Base-by-base conservation (phyloP, 2,113 vertebrate genomes). In the Geothlypis trichas region DNA sequence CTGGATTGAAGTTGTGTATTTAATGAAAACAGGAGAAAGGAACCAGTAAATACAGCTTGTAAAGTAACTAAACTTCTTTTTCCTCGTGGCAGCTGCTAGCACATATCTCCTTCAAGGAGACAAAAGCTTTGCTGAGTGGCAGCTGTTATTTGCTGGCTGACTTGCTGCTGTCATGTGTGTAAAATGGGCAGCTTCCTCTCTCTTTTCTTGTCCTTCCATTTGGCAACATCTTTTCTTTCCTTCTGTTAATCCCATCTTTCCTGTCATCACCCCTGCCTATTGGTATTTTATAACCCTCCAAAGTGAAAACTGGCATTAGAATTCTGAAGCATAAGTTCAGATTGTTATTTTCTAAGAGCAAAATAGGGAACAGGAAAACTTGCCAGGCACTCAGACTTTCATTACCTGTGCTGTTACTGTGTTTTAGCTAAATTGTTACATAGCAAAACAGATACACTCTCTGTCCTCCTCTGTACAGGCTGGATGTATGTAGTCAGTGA, bases 231-330 rank as follows among this genome's bases (percentile, higher is more conserved):
- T 94, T 93, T 92, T 65, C 61, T 55, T 89, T 83, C 86, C 88
- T 96, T 93, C 80, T 94, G 85, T 96, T 94, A 79, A 80, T 87
- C 35, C 35, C 72, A 17, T 89, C 73, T 90, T 76, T 73, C 67
- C 76, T 93, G 63, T 87, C 72, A 68, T 89, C 78, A 55, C 88
- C 58, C 33, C 35, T 94, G 47, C 66, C 69, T 87, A 44, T 75
- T 91, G 77, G 68, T 91, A 55, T 86, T 88, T 62, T 72, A 47
- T 84, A 95, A 63, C 33, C 9, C 55, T 92, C 10, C 59, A 73
- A 33, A 72, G 41, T 61, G 62, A 89, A 87, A 84, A 80, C 33
- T 28, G 66, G 33, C 11, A 28, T 65, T 69, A 77, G 41, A 39
- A 55, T 26, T 55, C 68, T 44, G 72, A 74, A 92, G 37, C 72